These are phyloP conservation scores for Spondyliosoma cantharus DNA, from an alignment of 2,797 vertebrate genomes.

Conservation along the genomic window DNA sequence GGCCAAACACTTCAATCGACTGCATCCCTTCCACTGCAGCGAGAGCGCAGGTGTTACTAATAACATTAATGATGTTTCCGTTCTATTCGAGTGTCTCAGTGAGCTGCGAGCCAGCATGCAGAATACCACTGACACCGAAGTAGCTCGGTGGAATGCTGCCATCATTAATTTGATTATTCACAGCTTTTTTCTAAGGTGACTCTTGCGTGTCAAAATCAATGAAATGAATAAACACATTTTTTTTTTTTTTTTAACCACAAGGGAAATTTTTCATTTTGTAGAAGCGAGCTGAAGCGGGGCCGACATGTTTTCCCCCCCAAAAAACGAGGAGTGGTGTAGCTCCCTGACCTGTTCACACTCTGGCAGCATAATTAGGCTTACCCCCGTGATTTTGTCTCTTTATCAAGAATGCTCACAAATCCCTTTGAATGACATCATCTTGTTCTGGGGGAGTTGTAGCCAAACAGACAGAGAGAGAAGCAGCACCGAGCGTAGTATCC, in stretches of 20 bases:
- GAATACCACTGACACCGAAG: not conserved
- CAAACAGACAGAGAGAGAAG: conserved; percentile 76
- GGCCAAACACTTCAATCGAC: not conserved
- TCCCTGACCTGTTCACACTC: conserved; percentile 57
- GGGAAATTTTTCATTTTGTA: not conserved
- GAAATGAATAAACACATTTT: conserved; percentile 2
- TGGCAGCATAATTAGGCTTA: conserved; percentile 55
- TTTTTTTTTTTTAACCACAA: not conserved
- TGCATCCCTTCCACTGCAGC: no score
- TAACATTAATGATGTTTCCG: not conserved
- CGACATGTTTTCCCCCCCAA: not conserved
- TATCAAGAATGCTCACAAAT: conserved; percentile 78
- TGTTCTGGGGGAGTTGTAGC: conserved; percentile 66
- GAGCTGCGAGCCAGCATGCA: not conserved
- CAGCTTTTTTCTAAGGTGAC: not conserved
- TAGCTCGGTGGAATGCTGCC: not conserved
- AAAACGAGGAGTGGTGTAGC: conserved; percentile 2
- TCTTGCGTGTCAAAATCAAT: not conserved
- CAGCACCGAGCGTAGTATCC: conserved; percentile 67
- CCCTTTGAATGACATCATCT: conserved; percentile 79
- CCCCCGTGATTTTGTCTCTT: conserved; percentile 70
- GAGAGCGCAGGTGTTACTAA: not conserved
- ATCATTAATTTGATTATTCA: conserved; percentile 11
- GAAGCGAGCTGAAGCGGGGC: not conserved
- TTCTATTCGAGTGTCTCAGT: not conserved